A percentile compares a stretch with the other conserved stretches of the same genome.
Evolutionary conservation across 2,888 invertebrate genomes (phyloP).

Genomic region (Beris morrisii): DNA sequence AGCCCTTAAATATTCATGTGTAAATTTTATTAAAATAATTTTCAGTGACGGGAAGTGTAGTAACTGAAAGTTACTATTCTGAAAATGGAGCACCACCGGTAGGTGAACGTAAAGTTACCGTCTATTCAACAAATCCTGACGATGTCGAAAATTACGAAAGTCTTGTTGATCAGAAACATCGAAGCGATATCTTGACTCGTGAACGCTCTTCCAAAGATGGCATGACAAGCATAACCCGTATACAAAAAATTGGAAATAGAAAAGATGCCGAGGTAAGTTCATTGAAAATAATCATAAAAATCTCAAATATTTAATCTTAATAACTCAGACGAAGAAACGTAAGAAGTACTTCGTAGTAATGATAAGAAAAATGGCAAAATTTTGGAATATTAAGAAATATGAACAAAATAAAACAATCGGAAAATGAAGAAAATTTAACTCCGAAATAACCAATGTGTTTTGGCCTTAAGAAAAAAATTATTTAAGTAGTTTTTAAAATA

Average conservation of each 20-base stretch:
- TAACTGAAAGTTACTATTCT: constrained; percentile 68
- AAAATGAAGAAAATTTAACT: background rate
- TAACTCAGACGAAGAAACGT: background rate
- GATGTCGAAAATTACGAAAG: constrained; percentile 46
- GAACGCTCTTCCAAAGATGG: constrained; percentile 59
- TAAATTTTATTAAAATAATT: constrained; percentile 24
- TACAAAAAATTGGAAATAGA: constrained; percentile 47
- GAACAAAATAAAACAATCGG: background rate
- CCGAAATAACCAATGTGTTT: background rate
- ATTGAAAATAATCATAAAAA: background rate
- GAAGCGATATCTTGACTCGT: constrained; percentile 50
- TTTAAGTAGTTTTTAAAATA: no score
- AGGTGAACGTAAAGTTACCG: constrained; percentile 69
- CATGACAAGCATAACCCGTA: constrained; percentile 49
- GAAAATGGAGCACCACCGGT: constrained; percentile 70
- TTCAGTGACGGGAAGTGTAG: constrained; percentile 72
- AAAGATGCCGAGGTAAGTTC: constrained; percentile 41
- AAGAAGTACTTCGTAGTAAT: constrained; percentile 2
- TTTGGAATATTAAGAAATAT: constrained; percentile 9
- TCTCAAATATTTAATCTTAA: background rate
- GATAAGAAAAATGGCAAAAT: constrained; percentile 19
- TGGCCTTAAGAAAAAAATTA: no score
- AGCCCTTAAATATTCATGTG: no score
- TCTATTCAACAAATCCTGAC: constrained; percentile 68
- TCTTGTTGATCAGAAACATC: constrained; percentile 36